Percentiles rank a stretch among this genome's conserved stretches.
These are phyloP conservation scores for Polietes domitor DNA, from an alignment of 2,888 invertebrate genomes.

Conservation along the genomic window DNA sequence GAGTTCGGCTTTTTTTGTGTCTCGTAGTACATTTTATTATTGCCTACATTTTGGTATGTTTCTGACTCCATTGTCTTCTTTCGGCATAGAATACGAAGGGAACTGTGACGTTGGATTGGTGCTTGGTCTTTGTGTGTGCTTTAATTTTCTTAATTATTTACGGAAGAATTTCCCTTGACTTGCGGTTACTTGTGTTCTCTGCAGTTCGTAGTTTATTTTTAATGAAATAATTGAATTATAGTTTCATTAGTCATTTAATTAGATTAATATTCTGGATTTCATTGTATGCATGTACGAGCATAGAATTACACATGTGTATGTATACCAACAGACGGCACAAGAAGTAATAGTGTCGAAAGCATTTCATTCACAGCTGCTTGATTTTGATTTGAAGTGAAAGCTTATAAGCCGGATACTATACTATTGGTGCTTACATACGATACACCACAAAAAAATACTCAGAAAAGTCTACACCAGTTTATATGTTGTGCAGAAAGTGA, in stretches of 20 bases:
- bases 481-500: no score
- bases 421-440: no score
- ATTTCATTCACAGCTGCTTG: neutral
- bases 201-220: neutral
- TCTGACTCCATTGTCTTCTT: conserved; percentile 24
- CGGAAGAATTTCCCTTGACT: conserved; percentile 21
- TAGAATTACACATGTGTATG: no score
- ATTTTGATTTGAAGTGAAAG: neutral
- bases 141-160: conserved; percentile 44
- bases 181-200: conserved; percentile 17
- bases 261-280: conserved; percentile 6
- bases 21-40: conserved; percentile 19
- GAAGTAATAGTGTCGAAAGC: neutral
- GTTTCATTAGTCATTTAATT: neutral
- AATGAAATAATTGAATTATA: conserved; percentile 36
- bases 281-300: neutral
- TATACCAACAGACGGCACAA: no score
- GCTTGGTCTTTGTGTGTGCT: neutral
- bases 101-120: neutral
- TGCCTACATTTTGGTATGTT: neutral
- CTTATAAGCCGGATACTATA: neutral
- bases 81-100: conserved; percentile 1
- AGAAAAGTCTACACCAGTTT: no score
- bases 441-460: no score
- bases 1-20: conserved; percentile 4